These are phyloP conservation scores for Phylloscopus trochilus DNA, from an alignment of 2,113 vertebrate genomes.

Conservation along the genomic window DNA sequence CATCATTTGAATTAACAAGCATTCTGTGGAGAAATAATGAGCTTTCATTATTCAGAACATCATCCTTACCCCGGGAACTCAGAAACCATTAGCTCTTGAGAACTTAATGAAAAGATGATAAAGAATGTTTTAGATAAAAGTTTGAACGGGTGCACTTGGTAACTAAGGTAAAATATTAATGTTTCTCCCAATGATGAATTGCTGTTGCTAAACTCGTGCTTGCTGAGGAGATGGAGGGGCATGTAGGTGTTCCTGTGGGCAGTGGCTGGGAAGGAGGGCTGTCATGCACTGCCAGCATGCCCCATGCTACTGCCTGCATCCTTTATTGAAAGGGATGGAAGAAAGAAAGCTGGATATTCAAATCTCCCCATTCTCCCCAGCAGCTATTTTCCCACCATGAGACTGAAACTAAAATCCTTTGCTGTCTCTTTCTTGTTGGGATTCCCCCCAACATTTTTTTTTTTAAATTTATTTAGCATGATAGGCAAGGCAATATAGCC, in stretches of 20 bases:
- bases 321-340: background rate
- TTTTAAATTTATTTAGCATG: background rate
- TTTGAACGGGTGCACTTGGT: constrained; percentile 98
- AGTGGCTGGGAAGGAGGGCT: background rate
- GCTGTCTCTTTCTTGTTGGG: background rate
- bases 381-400: background rate
- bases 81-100: constrained; percentile 99
- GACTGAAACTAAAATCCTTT: background rate
- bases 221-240: background rate
- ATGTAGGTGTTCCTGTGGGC: constrained; percentile 29
- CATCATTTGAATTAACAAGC: constrained; percentile 99
- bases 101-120: constrained; percentile 99
- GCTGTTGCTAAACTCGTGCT: constrained; percentile 60
- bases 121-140: constrained; percentile 99
- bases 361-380: background rate
- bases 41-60: constrained; percentile 99
- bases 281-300: background rate
- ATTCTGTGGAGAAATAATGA: constrained; percentile 99
- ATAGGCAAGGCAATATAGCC: background rate
- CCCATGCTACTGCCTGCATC: background rate
- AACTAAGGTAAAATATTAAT: constrained; percentile 99
- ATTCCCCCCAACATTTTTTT: background rate
- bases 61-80: constrained; percentile 99
- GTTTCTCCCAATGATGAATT: constrained; percentile 88
- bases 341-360: background rate